phyloP scores from a whole-genome alignment of 2,797 vertebrate genomes.

The Muraenolepis orangiensis region DNA sequence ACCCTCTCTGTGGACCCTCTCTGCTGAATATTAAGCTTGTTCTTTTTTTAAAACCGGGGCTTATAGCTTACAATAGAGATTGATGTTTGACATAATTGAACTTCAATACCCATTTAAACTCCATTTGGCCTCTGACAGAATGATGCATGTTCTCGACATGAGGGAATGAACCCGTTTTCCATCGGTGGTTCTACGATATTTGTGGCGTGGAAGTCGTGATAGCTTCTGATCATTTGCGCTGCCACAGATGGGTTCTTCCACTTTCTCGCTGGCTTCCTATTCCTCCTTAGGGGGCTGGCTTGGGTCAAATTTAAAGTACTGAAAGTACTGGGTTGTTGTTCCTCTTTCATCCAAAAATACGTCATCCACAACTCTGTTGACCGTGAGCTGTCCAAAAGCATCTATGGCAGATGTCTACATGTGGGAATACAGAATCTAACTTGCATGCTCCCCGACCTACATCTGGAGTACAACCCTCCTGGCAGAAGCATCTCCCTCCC shows the following conservation, averaged over 20 bases:
- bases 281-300: neutral
- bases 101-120: slow-evolving; percentile 53
- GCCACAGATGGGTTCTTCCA: neutral
- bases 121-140: slow-evolving; percentile 50
- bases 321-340: neutral
- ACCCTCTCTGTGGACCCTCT: slow-evolving; percentile 21
- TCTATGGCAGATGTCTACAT: neutral
- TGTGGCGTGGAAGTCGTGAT: neutral
- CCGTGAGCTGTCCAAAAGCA: neutral
- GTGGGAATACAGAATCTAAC: slow-evolving; percentile 37
- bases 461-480: slow-evolving; percentile 20
- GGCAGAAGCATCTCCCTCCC: slow-evolving; percentile 2
- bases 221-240: neutral
- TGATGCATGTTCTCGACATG: slow-evolving; percentile 62
- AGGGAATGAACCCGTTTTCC: slow-evolving; percentile 64
- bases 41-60: slow-evolving; percentile 35
- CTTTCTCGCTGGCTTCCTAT: neutral
- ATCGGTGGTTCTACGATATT: neutral
- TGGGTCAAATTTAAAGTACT: neutral
- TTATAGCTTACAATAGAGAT: slow-evolving; percentile 44
- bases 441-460: slow-evolving; percentile 46
- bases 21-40: slow-evolving; percentile 41
- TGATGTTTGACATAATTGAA: slow-evolving; percentile 52
- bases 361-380: neutral
- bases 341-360: neutral